Evolutionary conservation across 2,797 vertebrate genomes (phyloP), one percentile per base, ranked within the genome.

Genomic region (Lophius americanus): DNA sequence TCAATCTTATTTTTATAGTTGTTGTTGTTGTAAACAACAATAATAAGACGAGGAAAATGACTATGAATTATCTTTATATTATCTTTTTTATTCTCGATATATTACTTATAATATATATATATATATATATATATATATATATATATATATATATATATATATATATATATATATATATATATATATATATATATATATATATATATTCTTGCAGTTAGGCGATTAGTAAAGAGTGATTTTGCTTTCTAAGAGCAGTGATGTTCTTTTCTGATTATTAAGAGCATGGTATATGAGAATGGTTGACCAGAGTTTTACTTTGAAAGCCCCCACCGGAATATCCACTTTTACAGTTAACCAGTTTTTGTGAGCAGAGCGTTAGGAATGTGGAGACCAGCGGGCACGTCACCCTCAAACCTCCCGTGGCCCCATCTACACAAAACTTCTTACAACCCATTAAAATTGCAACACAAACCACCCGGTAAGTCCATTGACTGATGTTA

Each of bases 371-470:
- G 70, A 48, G 85, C 75, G 79, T 90, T 56, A 80, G 88, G 90
- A 90, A 90, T 89, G 87, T 90, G 87, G 88, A 89, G 70, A 37
- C 83, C 84, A 81, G 70, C 73, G 6, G 51, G 83, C 59, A 79
- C 85, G 84, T 86, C 81, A 82, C 86, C 85, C 79, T 49, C 44
- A 85, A 78, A 81, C n/a, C 68, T 23, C 62, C 73, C 2, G 82
- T 73, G 85, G 81, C 64, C 8, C 58, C 60, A 60, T 67, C 59
- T 58, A 37, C 5, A 10, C 4, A 46, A 81, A 87, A 83, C 52
- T 68, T 63, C 54, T 39, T 3, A 0, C 9, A 54, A 49, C 39
- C 12, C 54, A 7, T 2, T 5, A 6, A 66, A 56, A 3, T 13
- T 14, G 1, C 3, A 37, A n/a, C 6, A 51, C 4, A 3, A 57